Conservation (phyloP, 2,113 vertebrate genomes). For the Scophthalmus maximus region DNA sequence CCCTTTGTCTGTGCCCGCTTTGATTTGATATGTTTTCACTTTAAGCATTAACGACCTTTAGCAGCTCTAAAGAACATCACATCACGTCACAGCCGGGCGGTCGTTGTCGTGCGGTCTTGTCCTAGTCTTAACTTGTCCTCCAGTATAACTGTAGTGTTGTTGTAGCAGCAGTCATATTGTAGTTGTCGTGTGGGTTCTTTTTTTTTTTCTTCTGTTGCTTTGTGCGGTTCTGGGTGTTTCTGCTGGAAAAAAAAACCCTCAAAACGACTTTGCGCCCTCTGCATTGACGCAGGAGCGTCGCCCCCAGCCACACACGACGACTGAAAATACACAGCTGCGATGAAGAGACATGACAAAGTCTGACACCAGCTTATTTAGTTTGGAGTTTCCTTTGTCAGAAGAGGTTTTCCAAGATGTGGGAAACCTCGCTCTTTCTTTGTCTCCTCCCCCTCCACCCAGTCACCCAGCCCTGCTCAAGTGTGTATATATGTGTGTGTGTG, state of each 20-base stretch:
- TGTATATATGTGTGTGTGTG: neutral
- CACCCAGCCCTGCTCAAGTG: conserved; percentile 42
- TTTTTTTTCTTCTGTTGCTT: neutral
- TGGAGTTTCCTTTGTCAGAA: conserved; percentile 24
- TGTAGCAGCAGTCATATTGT: neutral
- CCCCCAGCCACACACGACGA: neutral
- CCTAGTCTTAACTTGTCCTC: neutral
- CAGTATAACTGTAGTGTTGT: neutral
- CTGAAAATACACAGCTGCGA: neutral
- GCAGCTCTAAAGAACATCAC: too few relatives aligned
- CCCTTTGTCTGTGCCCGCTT: too few relatives aligned
- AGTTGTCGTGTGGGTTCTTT: neutral
- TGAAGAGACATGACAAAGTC: conserved; percentile 8
- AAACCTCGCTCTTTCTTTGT: conserved; percentile 30
- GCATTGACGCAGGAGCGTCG: too few relatives aligned
- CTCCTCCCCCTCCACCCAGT: conserved; percentile 45
- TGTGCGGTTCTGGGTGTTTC: conserved; percentile 18
- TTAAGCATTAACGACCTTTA: too few relatives aligned
- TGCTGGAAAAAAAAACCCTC: too few relatives aligned
- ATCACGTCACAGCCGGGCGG: neutral
- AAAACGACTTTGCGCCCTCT: neutral
- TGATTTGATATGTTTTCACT: too few relatives aligned
- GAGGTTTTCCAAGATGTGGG: conserved; percentile 54
- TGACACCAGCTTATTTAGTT: conserved; percentile 31
- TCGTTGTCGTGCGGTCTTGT: neutral